phyloP scores from a whole-genome alignment of 2,888 invertebrate species.

The Margaritifera margaritifera region DNA sequence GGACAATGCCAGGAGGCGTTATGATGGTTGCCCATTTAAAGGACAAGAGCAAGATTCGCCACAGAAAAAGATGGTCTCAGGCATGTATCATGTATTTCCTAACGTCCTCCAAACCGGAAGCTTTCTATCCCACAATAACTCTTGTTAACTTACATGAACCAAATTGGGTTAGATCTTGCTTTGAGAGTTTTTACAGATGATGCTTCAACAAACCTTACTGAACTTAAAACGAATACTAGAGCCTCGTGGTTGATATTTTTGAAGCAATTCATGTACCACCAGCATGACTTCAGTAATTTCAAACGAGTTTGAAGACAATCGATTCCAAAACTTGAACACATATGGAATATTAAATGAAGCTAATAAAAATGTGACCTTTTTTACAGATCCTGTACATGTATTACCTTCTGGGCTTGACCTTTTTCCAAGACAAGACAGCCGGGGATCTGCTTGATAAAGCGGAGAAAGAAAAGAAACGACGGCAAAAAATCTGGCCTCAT shows the following conservation, averaged over 20 bases:
- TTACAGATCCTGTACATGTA: conserved; percentile 94
- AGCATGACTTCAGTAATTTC: too few species aligned
- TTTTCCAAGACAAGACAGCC: conserved; percentile 81
- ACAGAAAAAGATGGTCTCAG: conserved; percentile 99
- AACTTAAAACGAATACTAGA: too few species aligned
- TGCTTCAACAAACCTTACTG: too few species aligned
- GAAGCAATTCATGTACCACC: too few species aligned
- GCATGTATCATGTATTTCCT: conserved; percentile 71
- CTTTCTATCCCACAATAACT: too few species aligned
- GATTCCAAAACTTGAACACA: too few species aligned
- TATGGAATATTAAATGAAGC: not conserved
- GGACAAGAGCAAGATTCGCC: conserved; percentile 95
- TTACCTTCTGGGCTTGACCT: conserved; percentile 94
- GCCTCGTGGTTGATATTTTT: too few species aligned
- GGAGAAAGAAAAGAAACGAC: not conserved
- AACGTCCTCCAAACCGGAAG: too few species aligned
- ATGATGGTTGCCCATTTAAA: conserved; percentile 97
- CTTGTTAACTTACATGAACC: too few species aligned
- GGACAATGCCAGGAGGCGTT: conserved; percentile 96
- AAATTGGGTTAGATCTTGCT: too few species aligned
- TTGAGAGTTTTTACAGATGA: too few species aligned
- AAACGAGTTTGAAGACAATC: too few species aligned
- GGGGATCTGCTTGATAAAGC: conserved; percentile 18
- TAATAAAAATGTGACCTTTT: not conserved
- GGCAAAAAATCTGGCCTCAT: conserved; percentile 7